Conservation (phyloP, 2,888 invertebrate species). For the Lepidonotus clava region DNA sequence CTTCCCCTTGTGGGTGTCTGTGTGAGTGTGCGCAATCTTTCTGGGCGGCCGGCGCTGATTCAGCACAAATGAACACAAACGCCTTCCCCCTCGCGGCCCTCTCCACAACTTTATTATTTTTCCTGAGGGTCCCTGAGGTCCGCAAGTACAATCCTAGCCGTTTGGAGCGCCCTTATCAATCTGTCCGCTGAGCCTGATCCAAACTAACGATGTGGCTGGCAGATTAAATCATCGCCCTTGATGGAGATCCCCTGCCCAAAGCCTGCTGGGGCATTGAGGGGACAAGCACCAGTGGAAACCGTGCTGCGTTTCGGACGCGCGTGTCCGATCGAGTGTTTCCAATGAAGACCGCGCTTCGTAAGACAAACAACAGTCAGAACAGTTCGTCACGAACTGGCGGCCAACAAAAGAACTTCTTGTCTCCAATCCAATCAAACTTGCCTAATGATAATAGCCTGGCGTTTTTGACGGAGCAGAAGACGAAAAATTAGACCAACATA, state of each 20-base stretch:
- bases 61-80: neutral
- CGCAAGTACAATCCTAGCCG: too few relatives aligned
- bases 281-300: neutral
- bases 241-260: conserved; percentile 10
- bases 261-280: neutral
- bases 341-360: neutral
- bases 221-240: conserved; percentile 34
- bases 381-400: neutral
- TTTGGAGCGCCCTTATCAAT: neutral
- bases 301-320: neutral
- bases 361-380: neutral
- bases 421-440: neutral
- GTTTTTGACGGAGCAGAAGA: too few relatives aligned
- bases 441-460: neutral
- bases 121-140: neutral
- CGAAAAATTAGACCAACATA: too few relatives aligned
- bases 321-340: neutral
- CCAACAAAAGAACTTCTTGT: neutral
- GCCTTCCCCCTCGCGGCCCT: neutral
- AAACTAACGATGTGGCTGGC: neutral
- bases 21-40: neutral
- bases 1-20: too few relatives aligned
- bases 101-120: neutral
- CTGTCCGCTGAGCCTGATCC: neutral
- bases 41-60: neutral